Percentiles rank a stretch among this genome's conserved stretches.
Evolutionary conservation across 2,888 invertebrate genomes (phyloP).

Genomic region (Hyppa rectilinea): DNA sequence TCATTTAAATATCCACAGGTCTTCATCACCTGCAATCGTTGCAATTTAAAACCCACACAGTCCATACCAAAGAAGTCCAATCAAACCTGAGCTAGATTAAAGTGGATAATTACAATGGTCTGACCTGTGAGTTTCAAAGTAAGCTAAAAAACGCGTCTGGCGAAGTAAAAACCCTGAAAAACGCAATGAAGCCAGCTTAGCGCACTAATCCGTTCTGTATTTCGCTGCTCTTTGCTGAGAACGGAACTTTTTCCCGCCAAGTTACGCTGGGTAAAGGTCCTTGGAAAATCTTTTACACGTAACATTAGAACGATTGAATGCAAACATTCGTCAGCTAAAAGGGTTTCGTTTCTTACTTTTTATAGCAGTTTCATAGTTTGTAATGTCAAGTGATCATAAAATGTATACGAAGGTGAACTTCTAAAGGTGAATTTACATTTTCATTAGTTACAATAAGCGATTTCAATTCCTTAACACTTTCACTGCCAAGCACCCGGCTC

Average conservation of each 20-base stretch:
- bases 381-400: not conserved
- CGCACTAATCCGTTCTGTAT: conserved; percentile 48
- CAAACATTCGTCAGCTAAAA: not conserved
- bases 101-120: conserved; percentile 36
- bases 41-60: conserved; percentile 2
- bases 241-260: conserved; percentile 40
- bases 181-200: conserved; percentile 45
- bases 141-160: conserved; percentile 40
- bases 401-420: not conserved
- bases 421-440: too few species aligned
- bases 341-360: not conserved
- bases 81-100: conserved; percentile 24
- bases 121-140: conserved; percentile 7
- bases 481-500: too few species aligned
- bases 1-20: not conserved
- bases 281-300: conserved; percentile 36
- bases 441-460: too few species aligned
- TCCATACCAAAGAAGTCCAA: conserved; percentile 16
- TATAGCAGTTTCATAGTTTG: not conserved
- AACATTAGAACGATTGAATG: not conserved
- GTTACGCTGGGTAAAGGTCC: conserved; percentile 21
- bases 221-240: conserved; percentile 27
- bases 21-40: not conserved
- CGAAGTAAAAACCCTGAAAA: conserved; percentile 35
- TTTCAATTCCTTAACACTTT: too few species aligned